Percentiles rank a stretch among this genome's conserved stretches.
These are phyloP conservation scores for Fundulus diaphanus DNA, from an alignment of 2,797 vertebrate species.

Conservation along the genomic window DNA sequence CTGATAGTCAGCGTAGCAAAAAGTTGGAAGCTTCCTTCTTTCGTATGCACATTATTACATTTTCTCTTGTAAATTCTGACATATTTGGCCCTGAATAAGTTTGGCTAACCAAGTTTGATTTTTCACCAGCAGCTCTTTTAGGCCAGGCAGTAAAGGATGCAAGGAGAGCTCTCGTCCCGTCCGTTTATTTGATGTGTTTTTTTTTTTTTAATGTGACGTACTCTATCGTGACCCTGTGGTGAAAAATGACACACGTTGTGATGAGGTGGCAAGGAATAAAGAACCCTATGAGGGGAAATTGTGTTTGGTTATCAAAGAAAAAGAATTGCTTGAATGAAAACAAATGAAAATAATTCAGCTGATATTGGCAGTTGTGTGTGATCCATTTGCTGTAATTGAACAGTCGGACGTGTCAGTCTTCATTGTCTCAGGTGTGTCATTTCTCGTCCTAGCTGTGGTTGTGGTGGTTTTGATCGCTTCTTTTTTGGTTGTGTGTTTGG, in stretches of 20 bases:
- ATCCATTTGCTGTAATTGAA: constrained; percentile 62
- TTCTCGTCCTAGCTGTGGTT: constrained; percentile 70
- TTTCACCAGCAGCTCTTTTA: constrained; percentile 73
- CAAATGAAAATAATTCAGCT: constrained; percentile 9
- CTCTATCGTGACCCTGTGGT: constrained; percentile 67
- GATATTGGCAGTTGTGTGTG: background rate
- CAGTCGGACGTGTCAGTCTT: constrained; percentile 41
- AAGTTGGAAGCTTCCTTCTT: constrained; percentile 25
- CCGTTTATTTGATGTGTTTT: constrained; percentile 67
- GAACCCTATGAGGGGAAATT: constrained; percentile 8
- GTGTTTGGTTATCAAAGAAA: background rate
- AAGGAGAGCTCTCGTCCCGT: constrained; percentile 75
- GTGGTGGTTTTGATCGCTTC: constrained; percentile 72
- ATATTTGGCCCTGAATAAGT: constrained; percentile 29
- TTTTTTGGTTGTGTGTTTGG: constrained; percentile 74
- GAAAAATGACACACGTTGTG: constrained; percentile 77
- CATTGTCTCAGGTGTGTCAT: constrained; percentile 73
- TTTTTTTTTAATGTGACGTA: constrained; percentile 69
- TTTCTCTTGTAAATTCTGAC: background rate
- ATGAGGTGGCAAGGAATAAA: constrained; percentile 42
- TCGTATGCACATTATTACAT: constrained; percentile 9
- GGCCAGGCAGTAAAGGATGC: constrained; percentile 69
- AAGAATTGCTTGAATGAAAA: background rate
- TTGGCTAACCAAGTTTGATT: constrained; percentile 69
- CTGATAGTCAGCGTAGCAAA: constrained; percentile 23